Evolutionary conservation across 2,888 invertebrate species (phyloP).

Genomic region (Pecten maximus): DNA sequence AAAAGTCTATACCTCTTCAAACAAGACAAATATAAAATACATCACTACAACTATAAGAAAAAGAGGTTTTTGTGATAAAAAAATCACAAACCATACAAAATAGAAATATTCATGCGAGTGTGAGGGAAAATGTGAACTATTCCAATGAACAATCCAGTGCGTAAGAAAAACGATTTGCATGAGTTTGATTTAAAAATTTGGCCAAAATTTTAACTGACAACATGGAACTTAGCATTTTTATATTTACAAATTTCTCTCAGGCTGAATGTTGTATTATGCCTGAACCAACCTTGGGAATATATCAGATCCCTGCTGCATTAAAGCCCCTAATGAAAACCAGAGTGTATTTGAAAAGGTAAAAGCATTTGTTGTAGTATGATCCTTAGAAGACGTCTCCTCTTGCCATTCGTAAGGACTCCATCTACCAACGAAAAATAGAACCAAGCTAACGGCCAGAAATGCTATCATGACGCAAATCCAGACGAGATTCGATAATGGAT

Average conservation of each 20-base stretch:
- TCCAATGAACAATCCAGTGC: not conserved
- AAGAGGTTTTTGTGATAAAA: too few relatives aligned
- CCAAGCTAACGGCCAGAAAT: conserved; percentile 97
- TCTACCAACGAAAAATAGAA: conserved; percentile 96
- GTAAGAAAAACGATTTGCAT: not conserved
- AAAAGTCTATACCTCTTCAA: too few relatives aligned
- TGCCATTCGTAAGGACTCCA: conserved; percentile 99
- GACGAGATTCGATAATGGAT: conserved; percentile 93
- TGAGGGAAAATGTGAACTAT: conserved; percentile 36
- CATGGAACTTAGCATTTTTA: conserved; percentile 37
- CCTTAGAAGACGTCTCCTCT: conserved; percentile 70
- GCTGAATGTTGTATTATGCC: conserved; percentile 95
- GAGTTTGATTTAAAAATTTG: not conserved
- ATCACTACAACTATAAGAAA: too few relatives aligned
- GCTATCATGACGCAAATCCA: conserved; percentile 94
- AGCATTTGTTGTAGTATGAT: conserved; percentile 70
- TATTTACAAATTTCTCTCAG: conserved; percentile 41
- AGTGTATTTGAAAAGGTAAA: conserved; percentile 97
- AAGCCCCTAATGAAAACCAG: conserved; percentile 98
- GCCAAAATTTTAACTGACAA: conserved; percentile 44
- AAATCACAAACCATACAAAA: not conserved
- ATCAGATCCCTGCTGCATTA: conserved; percentile 99
- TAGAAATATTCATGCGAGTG: not conserved
- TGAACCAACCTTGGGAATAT: conserved; percentile 95
- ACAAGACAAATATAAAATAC: too few relatives aligned